Evolutionary conservation across 2,797 vertebrate genomes (phyloP).

Genomic region (Leptatherina wallacei): DNA sequence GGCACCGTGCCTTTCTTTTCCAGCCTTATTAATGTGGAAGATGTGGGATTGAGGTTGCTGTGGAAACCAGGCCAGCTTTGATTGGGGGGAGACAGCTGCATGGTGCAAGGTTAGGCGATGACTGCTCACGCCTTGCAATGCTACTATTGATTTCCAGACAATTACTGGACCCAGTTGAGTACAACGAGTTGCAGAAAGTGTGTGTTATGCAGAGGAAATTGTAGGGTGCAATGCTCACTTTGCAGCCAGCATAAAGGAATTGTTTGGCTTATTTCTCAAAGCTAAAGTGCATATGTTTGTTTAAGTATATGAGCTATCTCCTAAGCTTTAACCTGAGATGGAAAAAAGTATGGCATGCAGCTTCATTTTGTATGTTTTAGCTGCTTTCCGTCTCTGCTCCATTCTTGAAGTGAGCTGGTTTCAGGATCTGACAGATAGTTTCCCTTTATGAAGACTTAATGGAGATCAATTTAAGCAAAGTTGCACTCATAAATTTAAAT

Average conservation of each 20-base stretch:
- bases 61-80: constrained; percentile 68
- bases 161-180: constrained; percentile 62
- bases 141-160: constrained; percentile 74
- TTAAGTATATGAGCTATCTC: constrained; percentile 28
- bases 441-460: constrained; percentile 58
- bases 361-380: constrained; percentile 41
- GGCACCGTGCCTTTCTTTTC: constrained; percentile 47
- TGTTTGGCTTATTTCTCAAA: constrained; percentile 15
- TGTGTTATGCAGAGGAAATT: constrained; percentile 12
- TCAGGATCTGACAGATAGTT: constrained; percentile 54
- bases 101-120: constrained; percentile 73
- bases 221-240: constrained; percentile 18
- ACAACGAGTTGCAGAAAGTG: constrained; percentile 21
- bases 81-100: constrained; percentile 70
- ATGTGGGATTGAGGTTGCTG: constrained; percentile 72
- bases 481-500: constrained; percentile 40
- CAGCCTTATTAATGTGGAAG: constrained; percentile 67
- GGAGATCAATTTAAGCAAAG: constrained; percentile 59
- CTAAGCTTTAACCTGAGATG: constrained; percentile 28
- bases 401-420: constrained; percentile 27
- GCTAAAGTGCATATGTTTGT: constrained; percentile 38
- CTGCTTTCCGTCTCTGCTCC: constrained; percentile 36
- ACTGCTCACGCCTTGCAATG: constrained; percentile 63
- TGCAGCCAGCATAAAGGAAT: constrained; percentile 28
- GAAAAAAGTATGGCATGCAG: constrained; percentile 40